A percentile compares a stretch with the other conserved stretches of the same genome.
These are phyloP conservation scores for Forpus xanthops DNA, from an alignment of 2,797 vertebrate species.

Conservation along the genomic window DNA sequence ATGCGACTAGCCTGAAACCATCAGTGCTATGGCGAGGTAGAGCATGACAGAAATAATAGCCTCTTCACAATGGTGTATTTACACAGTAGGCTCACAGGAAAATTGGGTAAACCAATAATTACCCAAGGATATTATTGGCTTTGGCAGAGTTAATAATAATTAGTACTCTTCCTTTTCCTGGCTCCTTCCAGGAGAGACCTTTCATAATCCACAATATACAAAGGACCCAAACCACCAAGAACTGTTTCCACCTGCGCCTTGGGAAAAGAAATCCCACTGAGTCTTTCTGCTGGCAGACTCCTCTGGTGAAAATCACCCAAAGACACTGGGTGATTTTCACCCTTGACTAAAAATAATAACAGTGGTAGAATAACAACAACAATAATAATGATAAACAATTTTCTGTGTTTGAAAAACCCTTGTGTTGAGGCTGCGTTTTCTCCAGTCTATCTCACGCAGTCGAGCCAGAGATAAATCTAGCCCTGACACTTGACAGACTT, in stretches of 20 bases:
- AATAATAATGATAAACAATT: background rate
- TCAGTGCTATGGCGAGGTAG: background rate
- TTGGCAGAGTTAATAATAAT: conserved; percentile 71
- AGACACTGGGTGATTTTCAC: background rate
- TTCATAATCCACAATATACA: conserved; percentile 19
- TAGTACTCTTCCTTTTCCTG: conserved; percentile 47
- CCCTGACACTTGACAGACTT: background rate
- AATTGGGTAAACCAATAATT: conserved; percentile 69
- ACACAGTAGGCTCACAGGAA: conserved; percentile 64
- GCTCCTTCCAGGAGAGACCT: conserved; percentile 45
- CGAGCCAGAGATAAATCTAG: background rate
- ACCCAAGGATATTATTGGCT: conserved; percentile 67
- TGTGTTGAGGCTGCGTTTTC: background rate
- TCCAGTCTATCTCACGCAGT: background rate
- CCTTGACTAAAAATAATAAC: background rate
- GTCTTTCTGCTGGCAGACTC: background rate
- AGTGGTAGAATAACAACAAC: background rate
- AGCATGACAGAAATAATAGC: conserved; percentile 34
- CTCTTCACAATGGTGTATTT: conserved; percentile 51
- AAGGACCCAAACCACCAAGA: conserved; percentile 13
- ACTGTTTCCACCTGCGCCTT: conserved; percentile 22
- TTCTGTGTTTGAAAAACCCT: background rate
- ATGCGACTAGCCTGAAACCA: background rate
- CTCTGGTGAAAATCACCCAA: conserved; percentile 1
- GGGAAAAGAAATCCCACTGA: background rate